A percentile compares a stretch with the other conserved stretches of the same genome.
phyloP scores from a whole-genome alignment of 1,140 invertebrate genomes.

The Drosophila saltans region DNA sequence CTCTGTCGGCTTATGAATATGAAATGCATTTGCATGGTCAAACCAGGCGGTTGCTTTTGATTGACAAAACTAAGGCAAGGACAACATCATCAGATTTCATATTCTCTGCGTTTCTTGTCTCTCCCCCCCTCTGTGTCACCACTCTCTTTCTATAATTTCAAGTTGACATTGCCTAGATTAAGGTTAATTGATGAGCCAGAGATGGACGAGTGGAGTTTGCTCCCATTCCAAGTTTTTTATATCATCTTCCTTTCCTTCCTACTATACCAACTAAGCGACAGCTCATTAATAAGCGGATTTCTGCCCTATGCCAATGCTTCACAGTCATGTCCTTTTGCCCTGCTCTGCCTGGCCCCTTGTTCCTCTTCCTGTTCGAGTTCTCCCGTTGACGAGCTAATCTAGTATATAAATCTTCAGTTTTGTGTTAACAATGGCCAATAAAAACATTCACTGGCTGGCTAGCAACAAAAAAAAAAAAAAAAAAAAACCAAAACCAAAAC shows the following conservation, averaged over 20 bases:
- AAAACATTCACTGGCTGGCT: slow-evolving; percentile 35
- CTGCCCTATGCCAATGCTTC: slow-evolving; percentile 33
- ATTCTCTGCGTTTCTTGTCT: not conserved
- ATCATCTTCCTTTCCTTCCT: slow-evolving; percentile 34
- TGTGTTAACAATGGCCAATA: slow-evolving; percentile 62
- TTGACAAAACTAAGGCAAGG: slow-evolving; percentile 80
- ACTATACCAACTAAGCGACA: slow-evolving; percentile 46
- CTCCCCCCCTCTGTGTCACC: not conserved
- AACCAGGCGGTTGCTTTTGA: slow-evolving; percentile 40
- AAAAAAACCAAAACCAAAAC: not conserved
- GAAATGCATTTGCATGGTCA: slow-evolving; percentile 62
- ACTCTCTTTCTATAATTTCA: slow-evolving; percentile 4
- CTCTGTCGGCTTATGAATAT: slow-evolving; percentile 71
- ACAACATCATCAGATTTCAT: slow-evolving; percentile 30
- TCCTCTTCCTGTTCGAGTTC: slow-evolving; percentile 21
- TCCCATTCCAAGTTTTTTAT: slow-evolving; percentile 24
- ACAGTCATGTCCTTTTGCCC: slow-evolving; percentile 31
- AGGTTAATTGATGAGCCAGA: slow-evolving; percentile 72
- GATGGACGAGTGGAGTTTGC: slow-evolving; percentile 22
- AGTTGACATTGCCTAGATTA: slow-evolving; percentile 49
- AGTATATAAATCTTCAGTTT: slow-evolving; percentile 76
- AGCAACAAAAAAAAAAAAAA: slow-evolving; percentile 13
- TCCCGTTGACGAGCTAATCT: slow-evolving; percentile 73
- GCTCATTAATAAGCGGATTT: slow-evolving; percentile 79
- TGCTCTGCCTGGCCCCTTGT: not conserved